Conservation (phyloP, 2,113 vertebrate species). For the Mormyrus lacerda region DNA sequence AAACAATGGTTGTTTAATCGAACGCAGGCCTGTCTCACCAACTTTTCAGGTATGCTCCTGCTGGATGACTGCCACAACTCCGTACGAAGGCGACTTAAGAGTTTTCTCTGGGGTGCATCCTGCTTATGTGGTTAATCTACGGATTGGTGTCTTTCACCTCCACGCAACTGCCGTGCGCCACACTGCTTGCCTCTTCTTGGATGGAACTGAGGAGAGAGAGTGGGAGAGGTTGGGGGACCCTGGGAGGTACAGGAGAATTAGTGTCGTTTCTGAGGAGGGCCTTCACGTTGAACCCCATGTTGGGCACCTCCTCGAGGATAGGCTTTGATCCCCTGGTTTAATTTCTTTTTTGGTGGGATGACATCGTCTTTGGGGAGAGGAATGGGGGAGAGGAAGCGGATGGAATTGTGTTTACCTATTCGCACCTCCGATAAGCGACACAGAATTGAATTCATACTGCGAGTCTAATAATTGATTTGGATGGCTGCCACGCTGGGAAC, state of each 20-base stretch:
- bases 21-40: not conserved
- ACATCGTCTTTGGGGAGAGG: conserved; percentile 31
- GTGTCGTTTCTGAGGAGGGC: not conserved
- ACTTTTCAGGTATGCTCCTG: conserved; percentile 21
- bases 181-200: not conserved
- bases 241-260: not conserved
- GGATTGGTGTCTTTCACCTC: not conserved
- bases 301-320: not conserved
- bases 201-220: not conserved
- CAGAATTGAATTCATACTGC: conserved; percentile 41
- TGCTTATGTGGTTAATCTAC: not conserved
- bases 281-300: not conserved
- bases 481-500: conserved; percentile 45
- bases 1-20: conserved; percentile 42
- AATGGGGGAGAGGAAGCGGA: conserved; percentile 20
- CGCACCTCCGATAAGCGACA: conserved; percentile 51
- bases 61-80: not conserved
- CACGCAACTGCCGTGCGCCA: not conserved
- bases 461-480: conserved; percentile 60
- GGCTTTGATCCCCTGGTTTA: not conserved
- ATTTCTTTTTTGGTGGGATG: conserved; percentile 22
- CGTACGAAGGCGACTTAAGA: not conserved
- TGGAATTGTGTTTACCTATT: conserved; percentile 53
- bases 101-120: not conserved
- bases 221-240: not conserved